phyloP scores from a whole-genome alignment of 2,113 vertebrate genomes.

The Lophura nycthemera region DNA sequence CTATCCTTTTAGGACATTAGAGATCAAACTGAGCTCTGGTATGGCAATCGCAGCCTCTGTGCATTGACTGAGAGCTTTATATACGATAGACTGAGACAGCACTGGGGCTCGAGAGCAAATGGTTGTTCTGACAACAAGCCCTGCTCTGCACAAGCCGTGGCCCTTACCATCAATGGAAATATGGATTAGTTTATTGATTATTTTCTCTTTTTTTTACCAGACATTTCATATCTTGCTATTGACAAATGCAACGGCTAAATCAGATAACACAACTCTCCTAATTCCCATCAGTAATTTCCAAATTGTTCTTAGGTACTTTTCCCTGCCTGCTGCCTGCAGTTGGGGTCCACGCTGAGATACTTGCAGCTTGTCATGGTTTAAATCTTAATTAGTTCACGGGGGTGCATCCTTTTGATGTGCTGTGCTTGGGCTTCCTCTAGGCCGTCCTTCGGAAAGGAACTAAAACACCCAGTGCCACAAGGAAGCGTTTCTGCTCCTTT shows the following conservation, averaged over 20 bases:
- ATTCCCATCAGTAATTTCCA: slow-evolving; percentile 65
- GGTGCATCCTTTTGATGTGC: slow-evolving; percentile 68
- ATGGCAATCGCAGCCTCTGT: neutral
- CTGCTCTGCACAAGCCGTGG: neutral
- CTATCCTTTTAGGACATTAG: slow-evolving; percentile 57
- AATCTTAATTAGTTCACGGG: slow-evolving; percentile 74
- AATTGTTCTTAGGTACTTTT: slow-evolving; percentile 49
- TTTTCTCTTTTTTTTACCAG: neutral
- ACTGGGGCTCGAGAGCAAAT: slow-evolving; percentile 11
- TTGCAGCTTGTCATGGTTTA: slow-evolving; percentile 68
- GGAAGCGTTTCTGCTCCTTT: slow-evolving; percentile 52
- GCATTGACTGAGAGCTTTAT: slow-evolving; percentile 36
- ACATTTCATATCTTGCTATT: slow-evolving; percentile 27
- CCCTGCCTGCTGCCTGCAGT: slow-evolving; percentile 24
- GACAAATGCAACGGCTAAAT: slow-evolving; percentile 47
- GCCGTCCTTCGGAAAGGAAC: slow-evolving; percentile 66
- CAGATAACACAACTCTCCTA: slow-evolving; percentile 28
- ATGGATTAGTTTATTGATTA: slow-evolving; percentile 45
- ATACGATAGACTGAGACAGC: neutral
- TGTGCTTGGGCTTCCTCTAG: slow-evolving; percentile 65
- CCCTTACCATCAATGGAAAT: slow-evolving; percentile 5
- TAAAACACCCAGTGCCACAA: slow-evolving; percentile 52
- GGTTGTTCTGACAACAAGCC: neutral
- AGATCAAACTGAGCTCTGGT: slow-evolving; percentile 43
- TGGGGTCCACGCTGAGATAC: slow-evolving; percentile 5